Evolutionary conservation across 2,888 invertebrate genomes (phyloP).

Genomic region (Zhengitettix transpicula): DNA sequence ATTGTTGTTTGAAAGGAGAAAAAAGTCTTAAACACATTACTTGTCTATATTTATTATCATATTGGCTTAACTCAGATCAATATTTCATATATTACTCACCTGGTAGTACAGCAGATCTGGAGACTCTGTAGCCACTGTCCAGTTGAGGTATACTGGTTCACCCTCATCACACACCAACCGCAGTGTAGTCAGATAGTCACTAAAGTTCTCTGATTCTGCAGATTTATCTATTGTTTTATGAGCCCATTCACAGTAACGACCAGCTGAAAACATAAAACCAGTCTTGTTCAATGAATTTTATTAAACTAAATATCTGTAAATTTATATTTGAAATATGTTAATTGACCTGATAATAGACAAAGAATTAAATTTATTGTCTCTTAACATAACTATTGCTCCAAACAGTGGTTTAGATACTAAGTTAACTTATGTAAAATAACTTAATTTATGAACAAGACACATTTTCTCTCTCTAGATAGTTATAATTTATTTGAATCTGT

Average conservation of each 20-base stretch:
- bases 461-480: too few species aligned
- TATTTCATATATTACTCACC: slow-evolving; percentile 32
- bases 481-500: too few species aligned
- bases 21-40: background rate
- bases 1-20: too few species aligned
- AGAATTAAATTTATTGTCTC: too few species aligned
- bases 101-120: slow-evolving; percentile 79
- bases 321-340: too few species aligned
- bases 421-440: too few species aligned
- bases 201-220: slow-evolving; percentile 52
- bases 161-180: slow-evolving; percentile 59
- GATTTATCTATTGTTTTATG: slow-evolving; percentile 64
- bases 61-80: background rate
- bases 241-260: slow-evolving; percentile 76
- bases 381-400: too few species aligned
- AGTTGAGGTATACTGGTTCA: slow-evolving; percentile 57
- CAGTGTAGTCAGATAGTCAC: slow-evolving; percentile 59
- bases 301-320: background rate
- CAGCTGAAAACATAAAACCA: slow-evolving; percentile 31
- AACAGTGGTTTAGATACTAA: too few species aligned
- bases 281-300: background rate
- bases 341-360: background rate
- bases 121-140: slow-evolving; percentile 73
- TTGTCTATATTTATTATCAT: background rate
- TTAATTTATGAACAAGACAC: too few species aligned